phyloP scores from a whole-genome alignment of 2,888 invertebrate genomes.

The Hipparchia sbordonii region DNA sequence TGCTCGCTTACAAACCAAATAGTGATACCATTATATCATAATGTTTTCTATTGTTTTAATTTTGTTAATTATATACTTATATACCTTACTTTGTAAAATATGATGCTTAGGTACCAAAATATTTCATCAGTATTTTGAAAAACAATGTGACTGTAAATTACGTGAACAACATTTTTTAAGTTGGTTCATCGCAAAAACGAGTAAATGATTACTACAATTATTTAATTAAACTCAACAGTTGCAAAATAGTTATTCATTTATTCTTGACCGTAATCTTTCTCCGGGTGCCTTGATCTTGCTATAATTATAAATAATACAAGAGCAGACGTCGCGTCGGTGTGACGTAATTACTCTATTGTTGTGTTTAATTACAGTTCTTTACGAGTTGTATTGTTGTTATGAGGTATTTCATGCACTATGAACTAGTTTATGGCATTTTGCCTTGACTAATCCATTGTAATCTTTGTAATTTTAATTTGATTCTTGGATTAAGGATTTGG shows the following conservation, averaged over 20 bases:
- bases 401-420: neutral
- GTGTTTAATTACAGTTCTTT: slow-evolving; percentile 22
- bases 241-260: slow-evolving; percentile 9
- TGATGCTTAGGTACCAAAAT: too few relatives aligned
- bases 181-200: neutral
- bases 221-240: neutral
- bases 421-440: slow-evolving; percentile 10
- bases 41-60: too few relatives aligned
- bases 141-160: too few relatives aligned
- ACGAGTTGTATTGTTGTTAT: slow-evolving; percentile 18
- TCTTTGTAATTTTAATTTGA: too few relatives aligned
- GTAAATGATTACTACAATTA: neutral
- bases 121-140: too few relatives aligned
- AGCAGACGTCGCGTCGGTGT: slow-evolving; percentile 24
- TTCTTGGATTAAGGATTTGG: too few relatives aligned
- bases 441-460: slow-evolving; percentile 1
- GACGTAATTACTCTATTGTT: slow-evolving; percentile 30
- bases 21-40: too few relatives aligned
- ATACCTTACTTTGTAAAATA: too few relatives aligned
- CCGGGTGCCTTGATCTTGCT: slow-evolving; percentile 28
- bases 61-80: too few relatives aligned
- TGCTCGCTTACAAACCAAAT: too few relatives aligned
- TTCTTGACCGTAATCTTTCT: slow-evolving; percentile 26
- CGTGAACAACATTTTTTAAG: neutral
- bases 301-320: slow-evolving; percentile 14